Conservation (phyloP, 1,140 invertebrate genomes). For the Sitobion miscanthi region DNA sequence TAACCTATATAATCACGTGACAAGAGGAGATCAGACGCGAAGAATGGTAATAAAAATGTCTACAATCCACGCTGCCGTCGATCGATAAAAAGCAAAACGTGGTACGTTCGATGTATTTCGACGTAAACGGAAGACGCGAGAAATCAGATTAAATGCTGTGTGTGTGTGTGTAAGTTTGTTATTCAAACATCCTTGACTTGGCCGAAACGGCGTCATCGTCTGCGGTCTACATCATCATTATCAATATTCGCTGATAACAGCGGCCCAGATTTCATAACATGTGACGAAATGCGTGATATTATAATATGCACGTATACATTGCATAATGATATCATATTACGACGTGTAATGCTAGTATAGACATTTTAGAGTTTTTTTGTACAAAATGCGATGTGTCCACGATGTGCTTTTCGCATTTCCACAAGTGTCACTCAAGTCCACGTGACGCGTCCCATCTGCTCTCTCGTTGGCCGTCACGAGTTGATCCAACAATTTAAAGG, state of each 20-base stretch:
- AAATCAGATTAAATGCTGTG: background rate
- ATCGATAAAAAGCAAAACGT: slow-evolving; percentile 9
- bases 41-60: background rate
- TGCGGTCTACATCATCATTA: background rate
- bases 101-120: background rate
- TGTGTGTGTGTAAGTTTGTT: background rate
- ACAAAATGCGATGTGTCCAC: background rate
- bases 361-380: background rate
- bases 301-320: background rate
- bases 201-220: background rate
- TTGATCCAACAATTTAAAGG: background rate
- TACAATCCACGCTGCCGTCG: background rate
- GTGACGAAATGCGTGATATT: background rate
- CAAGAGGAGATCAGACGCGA: background rate
- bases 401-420: background rate
- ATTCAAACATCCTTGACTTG: slow-evolving; percentile 26
- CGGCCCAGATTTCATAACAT: background rate
- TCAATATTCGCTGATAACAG: background rate
- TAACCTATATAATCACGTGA: background rate
- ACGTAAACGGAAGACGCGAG: background rate
- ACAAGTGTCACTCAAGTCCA: too few relatives aligned
- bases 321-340: background rate
- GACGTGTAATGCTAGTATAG: background rate
- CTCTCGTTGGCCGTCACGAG: too few relatives aligned
- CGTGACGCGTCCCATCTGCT: background rate